Conservation (phyloP, 1,140 invertebrate species). For the Drosophila bipectinata region DNA sequence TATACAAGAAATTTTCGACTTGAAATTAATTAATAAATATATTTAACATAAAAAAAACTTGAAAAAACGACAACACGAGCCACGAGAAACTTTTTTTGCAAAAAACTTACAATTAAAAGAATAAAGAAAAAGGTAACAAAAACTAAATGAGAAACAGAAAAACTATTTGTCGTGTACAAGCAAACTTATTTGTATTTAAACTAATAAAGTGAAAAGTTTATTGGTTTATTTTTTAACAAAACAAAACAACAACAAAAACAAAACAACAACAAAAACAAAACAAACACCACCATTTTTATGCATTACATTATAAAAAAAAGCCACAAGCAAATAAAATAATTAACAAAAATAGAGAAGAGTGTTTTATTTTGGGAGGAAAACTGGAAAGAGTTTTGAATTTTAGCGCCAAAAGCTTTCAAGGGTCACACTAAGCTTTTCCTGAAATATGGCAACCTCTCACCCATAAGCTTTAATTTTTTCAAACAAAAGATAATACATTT, state of each 20-base stretch:
- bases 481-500: background rate
- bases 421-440: no score
- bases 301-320: constrained; percentile 68
- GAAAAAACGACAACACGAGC: constrained; percentile 29
- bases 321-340: constrained; percentile 66
- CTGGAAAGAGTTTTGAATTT: background rate
- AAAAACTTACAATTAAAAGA: constrained; percentile 17
- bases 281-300: constrained; percentile 73
- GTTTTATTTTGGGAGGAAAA: background rate
- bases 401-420: background rate
- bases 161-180: constrained; percentile 74
- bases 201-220: constrained; percentile 77
- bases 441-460: background rate
- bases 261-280: constrained; percentile 33
- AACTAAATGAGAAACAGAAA: constrained; percentile 41
- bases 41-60: constrained; percentile 7
- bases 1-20: constrained; percentile 62
- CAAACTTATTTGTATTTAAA: constrained; percentile 74
- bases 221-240: constrained; percentile 67
- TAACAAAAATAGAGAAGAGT: constrained; percentile 24
- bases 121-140: constrained; percentile 1
- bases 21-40: constrained; percentile 10
- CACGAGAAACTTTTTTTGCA: constrained; percentile 46
- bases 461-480: background rate
- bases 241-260: constrained; percentile 10